A percentile compares a stretch with the other conserved stretches of the same genome.
These are phyloP conservation scores for Neostethus bicornis DNA, from an alignment of 2,797 vertebrate species.

Conservation along the genomic window DNA sequence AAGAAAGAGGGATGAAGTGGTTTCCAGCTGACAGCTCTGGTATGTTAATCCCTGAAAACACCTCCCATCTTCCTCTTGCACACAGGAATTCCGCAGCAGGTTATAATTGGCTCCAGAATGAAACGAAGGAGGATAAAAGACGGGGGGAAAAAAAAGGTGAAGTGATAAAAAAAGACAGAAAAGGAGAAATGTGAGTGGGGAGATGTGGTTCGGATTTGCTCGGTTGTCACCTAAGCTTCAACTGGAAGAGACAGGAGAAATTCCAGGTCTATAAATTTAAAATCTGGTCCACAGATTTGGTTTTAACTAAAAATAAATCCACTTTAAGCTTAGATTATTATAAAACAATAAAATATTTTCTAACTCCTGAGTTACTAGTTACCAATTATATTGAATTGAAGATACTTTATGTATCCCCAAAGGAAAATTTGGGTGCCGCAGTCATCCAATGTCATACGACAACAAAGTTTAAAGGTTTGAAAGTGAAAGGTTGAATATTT, in stretches of 20 bases:
- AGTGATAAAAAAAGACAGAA: slow-evolving; percentile 26
- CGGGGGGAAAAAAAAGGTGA: slow-evolving; percentile 37
- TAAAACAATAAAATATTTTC: too few species aligned
- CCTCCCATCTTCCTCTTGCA: slow-evolving; percentile 38
- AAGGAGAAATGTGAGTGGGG: slow-evolving; percentile 22
- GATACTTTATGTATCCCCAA: too few species aligned
- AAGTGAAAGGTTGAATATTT: too few species aligned
- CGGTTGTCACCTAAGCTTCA: slow-evolving; percentile 35
- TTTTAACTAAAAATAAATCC: too few species aligned
- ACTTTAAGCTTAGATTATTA: too few species aligned
- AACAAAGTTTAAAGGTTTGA: too few species aligned
- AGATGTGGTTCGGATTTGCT: slow-evolving; percentile 55
- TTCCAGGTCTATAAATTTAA: background rate
- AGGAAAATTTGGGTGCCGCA: too few species aligned
- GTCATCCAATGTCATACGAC: too few species aligned
- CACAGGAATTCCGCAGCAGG: slow-evolving; percentile 50
- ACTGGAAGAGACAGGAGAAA: slow-evolving; percentile 12
- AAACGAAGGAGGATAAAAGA: slow-evolving; percentile 55
- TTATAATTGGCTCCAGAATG: slow-evolving; percentile 66
- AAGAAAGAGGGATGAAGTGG: slow-evolving; percentile 33
- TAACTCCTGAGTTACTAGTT: too few species aligned
- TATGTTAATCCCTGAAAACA: slow-evolving; percentile 65
- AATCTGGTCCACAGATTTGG: background rate
- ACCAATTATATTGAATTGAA: too few species aligned
- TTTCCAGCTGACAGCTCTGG: slow-evolving; percentile 63